These are phyloP conservation scores for Papilio dardanus DNA, from an alignment of 1,140 invertebrate species.

Conservation along the genomic window DNA sequence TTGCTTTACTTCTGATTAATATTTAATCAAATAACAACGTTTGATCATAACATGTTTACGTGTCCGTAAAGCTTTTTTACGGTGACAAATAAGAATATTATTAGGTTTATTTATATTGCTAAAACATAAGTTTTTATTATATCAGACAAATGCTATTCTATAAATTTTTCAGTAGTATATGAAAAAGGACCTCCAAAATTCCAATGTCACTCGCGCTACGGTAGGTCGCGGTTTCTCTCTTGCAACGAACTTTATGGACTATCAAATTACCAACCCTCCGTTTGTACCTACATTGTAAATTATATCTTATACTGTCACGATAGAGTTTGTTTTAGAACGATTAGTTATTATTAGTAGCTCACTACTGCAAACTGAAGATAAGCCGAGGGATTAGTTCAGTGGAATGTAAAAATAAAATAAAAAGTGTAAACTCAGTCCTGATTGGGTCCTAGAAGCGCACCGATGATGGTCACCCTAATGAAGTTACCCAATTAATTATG, in stretches of 20 bases:
- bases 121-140: no score
- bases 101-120: no score
- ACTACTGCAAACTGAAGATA: conserved; percentile 68
- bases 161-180: no score
- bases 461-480: conserved; percentile 5
- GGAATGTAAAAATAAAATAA: conserved; percentile 66
- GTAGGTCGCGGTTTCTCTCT: conserved; percentile 73
- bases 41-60: neutral
- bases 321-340: conserved; percentile 47
- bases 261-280: conserved; percentile 49
- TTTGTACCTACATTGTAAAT: conserved; percentile 39
- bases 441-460: conserved; percentile 53
- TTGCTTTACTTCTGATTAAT: conserved; percentile 31
- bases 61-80: neutral
- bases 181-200: conserved; percentile 14
- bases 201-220: conserved; percentile 60
- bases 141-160: no score
- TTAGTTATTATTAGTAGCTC: conserved; percentile 44
- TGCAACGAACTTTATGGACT: conserved; percentile 66
- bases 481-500: neutral
- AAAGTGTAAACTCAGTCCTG: conserved; percentile 57
- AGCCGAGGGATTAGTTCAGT: conserved; percentile 66
- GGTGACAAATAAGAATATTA: conserved; percentile 31
- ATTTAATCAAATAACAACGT: neutral
- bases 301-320: conserved; percentile 39